Evolutionary conservation across 2,113 vertebrate species (phyloP).

Genomic region (Callochromis pleurospilus): DNA sequence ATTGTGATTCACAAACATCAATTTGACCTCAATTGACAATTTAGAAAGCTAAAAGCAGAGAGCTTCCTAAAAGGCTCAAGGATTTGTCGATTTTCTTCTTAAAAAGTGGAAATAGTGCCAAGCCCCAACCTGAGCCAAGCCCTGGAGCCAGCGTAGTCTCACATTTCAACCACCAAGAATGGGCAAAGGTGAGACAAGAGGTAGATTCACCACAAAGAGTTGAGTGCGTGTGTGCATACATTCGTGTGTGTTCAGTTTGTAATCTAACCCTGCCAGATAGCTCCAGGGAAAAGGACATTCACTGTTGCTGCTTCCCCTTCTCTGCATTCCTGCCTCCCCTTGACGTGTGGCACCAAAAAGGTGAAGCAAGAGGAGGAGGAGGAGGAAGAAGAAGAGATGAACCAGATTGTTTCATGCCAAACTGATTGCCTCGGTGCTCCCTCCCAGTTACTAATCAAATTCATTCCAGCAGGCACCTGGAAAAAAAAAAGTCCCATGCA

Average conservation of each 20-base stretch:
- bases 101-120: slow-evolving; percentile 27
- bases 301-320: slow-evolving; percentile 58
- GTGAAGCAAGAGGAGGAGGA: slow-evolving; percentile 5
- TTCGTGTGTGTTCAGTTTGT: slow-evolving; percentile 25
- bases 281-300: slow-evolving; percentile 59
- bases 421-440: slow-evolving; percentile 16
- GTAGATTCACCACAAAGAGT: slow-evolving; percentile 51
- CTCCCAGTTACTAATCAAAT: slow-evolving; percentile 35
- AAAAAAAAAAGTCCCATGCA: neutral
- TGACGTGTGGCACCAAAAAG: slow-evolving; percentile 51
- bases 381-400: slow-evolving; percentile 14
- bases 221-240: neutral
- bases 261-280: slow-evolving; percentile 60
- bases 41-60: slow-evolving; percentile 1
- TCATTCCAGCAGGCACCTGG: slow-evolving; percentile 35
- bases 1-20: neutral
- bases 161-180: slow-evolving; percentile 55
- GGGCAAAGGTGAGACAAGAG: slow-evolving; percentile 59
- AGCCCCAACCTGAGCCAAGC: slow-evolving; percentile 36
- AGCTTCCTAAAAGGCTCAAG: slow-evolving; percentile 17
- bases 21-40: neutral
- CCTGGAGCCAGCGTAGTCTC: slow-evolving; percentile 38
- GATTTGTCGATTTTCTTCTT: slow-evolving; percentile 14
- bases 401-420: slow-evolving; percentile 52
- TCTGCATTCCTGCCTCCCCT: slow-evolving; percentile 57